Conservation (phyloP, 2,888 invertebrate genomes). For the Scrobipalpa costella region DNA sequence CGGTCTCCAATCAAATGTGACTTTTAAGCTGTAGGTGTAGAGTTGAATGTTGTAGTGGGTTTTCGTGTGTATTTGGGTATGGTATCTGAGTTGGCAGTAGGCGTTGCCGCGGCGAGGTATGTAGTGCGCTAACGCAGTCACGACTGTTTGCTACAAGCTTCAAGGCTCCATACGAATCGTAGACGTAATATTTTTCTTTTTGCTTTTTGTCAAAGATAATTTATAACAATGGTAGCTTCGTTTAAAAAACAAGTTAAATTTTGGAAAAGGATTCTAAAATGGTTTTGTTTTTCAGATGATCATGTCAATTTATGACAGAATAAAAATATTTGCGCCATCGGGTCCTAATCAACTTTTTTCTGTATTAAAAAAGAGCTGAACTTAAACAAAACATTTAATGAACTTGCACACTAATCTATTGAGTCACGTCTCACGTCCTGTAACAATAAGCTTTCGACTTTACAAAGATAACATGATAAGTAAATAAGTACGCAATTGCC, state of each 20-base stretch:
- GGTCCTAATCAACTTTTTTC: not conserved
- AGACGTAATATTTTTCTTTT: conserved; percentile 37
- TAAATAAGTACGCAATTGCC: conserved; percentile 21
- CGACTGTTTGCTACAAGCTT: conserved; percentile 40
- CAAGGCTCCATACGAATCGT: conserved; percentile 27
- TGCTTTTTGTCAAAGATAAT: conserved; percentile 44
- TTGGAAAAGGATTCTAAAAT: conserved; percentile 27
- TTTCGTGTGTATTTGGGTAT: conserved; percentile 29
- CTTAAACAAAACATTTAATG: not conserved
- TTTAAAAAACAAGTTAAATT: conserved; percentile 38
- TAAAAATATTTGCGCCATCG: conserved; percentile 16
- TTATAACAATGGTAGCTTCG: conserved; percentile 40
- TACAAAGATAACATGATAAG: conserved; percentile 18
- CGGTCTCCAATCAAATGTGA: conserved; percentile 25
- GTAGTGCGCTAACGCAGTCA: conserved; percentile 54
- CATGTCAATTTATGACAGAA: conserved; percentile 16
- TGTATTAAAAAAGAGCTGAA: not conserved
- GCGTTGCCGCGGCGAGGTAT: conserved; percentile 66
- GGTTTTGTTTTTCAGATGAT: conserved; percentile 16
- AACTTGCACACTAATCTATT: conserved; percentile 1
- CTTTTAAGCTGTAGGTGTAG: conserved; percentile 35
- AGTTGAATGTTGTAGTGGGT: conserved; percentile 41
- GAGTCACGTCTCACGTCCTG: conserved; percentile 1
- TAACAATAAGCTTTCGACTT: not conserved
- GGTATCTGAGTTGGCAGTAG: conserved; percentile 60